These are phyloP conservation scores for Telmatherina bonti DNA, from an alignment of 2,797 vertebrate species.

Conservation along the genomic window DNA sequence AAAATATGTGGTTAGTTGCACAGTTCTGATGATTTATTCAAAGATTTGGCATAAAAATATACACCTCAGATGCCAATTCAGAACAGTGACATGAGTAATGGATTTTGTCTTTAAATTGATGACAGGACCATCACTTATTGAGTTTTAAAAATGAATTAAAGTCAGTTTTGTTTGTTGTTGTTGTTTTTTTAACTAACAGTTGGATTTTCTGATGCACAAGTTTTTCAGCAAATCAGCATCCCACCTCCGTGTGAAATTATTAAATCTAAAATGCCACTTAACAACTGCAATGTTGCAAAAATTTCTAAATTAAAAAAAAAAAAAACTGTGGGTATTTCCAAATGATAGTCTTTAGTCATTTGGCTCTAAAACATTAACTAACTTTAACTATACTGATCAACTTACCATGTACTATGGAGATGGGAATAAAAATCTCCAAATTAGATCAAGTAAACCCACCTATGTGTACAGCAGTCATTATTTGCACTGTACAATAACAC, in stretches of 20 bases:
- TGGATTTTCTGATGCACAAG: not conserved
- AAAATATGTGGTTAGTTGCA: not conserved
- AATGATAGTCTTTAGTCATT: not conserved
- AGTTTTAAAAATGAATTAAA: not conserved
- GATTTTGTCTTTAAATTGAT: not conserved
- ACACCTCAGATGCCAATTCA: not conserved
- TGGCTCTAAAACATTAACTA: conserved; percentile 20
- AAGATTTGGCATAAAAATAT: not conserved
- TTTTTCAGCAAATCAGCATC: not conserved
- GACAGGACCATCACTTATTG: not conserved
- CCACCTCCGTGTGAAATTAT: not conserved
- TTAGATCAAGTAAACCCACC: not conserved
- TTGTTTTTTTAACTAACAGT: not conserved
- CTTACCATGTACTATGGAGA: not conserved
- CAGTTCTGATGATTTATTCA: not conserved
- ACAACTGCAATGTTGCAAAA: not conserved
- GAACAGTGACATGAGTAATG: not conserved
- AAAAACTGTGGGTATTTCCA: not conserved
- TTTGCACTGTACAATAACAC: not conserved
- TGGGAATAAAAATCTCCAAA: not conserved
- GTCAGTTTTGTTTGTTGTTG: fast-evolving
- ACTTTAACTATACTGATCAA: not conserved
- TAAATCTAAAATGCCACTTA: not conserved
- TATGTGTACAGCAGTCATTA: not conserved
- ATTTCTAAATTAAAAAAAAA: not conserved